Evolutionary conservation across 2,797 vertebrate species (phyloP).

Genomic region (Karalla daura): DNA sequence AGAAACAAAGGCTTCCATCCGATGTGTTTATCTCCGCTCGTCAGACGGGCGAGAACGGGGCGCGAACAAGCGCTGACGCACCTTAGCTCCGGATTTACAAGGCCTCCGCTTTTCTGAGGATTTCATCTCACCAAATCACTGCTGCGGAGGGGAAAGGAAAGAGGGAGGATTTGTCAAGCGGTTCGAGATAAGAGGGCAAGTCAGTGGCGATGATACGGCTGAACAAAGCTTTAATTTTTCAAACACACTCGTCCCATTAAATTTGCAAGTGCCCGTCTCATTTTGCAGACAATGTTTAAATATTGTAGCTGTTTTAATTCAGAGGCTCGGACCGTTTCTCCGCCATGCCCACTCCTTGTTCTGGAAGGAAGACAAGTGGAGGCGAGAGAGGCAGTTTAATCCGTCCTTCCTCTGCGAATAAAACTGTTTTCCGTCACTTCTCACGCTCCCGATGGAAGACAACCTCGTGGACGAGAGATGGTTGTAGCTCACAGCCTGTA

Average conservation of each 20-base stretch:
- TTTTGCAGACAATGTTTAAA: slow-evolving; percentile 70
- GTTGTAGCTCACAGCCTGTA: neutral
- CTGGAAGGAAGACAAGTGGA: slow-evolving; percentile 25
- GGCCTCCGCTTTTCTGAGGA: neutral
- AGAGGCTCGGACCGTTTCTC: slow-evolving; percentile 17
- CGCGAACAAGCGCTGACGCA: neutral
- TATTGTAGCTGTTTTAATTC: slow-evolving; percentile 66
- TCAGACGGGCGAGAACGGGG: neutral
- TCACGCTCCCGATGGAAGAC: neutral
- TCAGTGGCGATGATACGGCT: slow-evolving; percentile 51
- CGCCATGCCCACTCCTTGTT: neutral
- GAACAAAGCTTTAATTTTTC: slow-evolving; percentile 71
- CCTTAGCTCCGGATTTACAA: slow-evolving; percentile 6
- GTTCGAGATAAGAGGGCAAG: slow-evolving; percentile 51
- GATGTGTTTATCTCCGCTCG: slow-evolving; percentile 51
- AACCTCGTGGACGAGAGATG: neutral
- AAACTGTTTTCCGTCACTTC: slow-evolving; percentile 6
- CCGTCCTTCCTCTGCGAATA: slow-evolving; percentile 19
- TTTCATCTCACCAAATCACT: slow-evolving; percentile 18
- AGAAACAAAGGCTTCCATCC: slow-evolving; percentile 53
- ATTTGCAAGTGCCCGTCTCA: slow-evolving; percentile 70
- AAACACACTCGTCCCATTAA: slow-evolving; percentile 65
- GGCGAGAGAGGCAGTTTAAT: slow-evolving; percentile 12
- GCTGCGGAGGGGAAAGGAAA: neutral
- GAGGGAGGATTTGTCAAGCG: neutral